Base-by-base conservation (phyloP, 2,888 invertebrate species). In the Cerastis leucographa region DNA sequence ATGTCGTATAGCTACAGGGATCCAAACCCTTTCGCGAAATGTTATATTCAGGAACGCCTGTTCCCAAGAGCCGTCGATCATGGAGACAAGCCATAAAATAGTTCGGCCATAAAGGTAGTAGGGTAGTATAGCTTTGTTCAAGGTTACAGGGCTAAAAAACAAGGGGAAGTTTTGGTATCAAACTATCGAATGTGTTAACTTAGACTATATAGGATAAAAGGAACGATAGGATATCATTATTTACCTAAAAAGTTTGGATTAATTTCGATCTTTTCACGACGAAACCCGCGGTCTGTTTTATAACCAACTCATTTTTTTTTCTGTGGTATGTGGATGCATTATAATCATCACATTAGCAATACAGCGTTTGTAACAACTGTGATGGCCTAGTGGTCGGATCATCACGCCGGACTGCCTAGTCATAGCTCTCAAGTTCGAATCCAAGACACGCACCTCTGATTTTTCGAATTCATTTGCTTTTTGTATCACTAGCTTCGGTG, bases 31-130 rank as follows among this genome's bases (percentile, higher is more conserved):
- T 67, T 29, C 51, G 9, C 12, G 22, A 67, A 74, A 75, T 68
- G 56, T 42, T 71, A 70, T 44, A 74, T 59, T 75, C 69, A 54
- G 72, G 51, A 71, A 75, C 35, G 67, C 72, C 66, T 84, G 81
- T 71, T 78, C 3, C 40, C n/a, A 72, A 75, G 35, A 65, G 64
- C 35, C 78, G 44, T 79, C 74, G 42, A 76, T 80, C 72, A 67
- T 19, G 54, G 14, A 62, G 51, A 75, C 70, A 62, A 61, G 51
- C 51, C 79, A 88, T 86, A 78, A 86, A 86, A 81, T 82, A 84
- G 87, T 87, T 87, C 22, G 29, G 76, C 44, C 71, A 76, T 80
- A 88, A 88, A 88, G 85, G 88, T 88, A 80, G 76, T 70, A 56
- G 66, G 35, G 65, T 66, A 65, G 51, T 56, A 40, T 44, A 85